phyloP scores from a whole-genome alignment of 2,797 vertebrate genomes.

The Chelon auratus region DNA sequence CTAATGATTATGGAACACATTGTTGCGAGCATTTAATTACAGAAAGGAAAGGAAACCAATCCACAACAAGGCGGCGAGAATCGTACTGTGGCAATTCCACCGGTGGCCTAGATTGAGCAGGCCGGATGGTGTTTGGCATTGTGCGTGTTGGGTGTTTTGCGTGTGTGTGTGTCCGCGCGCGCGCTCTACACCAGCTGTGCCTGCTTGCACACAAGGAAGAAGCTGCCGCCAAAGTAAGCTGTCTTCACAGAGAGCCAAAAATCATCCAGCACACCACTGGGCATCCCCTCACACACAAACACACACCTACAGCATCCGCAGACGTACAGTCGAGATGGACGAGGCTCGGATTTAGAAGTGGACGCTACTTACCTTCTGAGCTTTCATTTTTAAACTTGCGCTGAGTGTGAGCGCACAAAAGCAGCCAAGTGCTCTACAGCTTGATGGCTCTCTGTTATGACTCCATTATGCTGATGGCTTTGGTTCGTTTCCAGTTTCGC shows the following conservation, averaged over 20 bases:
- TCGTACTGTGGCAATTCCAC: slow-evolving; percentile 39
- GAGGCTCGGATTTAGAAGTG: slow-evolving; percentile 37
- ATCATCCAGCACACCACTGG: slow-evolving; percentile 43
- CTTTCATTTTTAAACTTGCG: slow-evolving; percentile 34
- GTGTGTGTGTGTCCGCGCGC: slow-evolving; percentile 13
- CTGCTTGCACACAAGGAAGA: slow-evolving; percentile 62
- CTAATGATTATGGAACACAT: slow-evolving; percentile 37
- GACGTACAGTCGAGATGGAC: slow-evolving; percentile 33
- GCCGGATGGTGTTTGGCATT: slow-evolving; percentile 51
- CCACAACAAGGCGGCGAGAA: slow-evolving; percentile 8
- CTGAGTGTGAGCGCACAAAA: slow-evolving; percentile 27
- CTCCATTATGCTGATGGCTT: slow-evolving; percentile 81
- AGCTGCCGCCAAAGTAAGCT: slow-evolving; percentile 69
- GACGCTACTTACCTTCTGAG: slow-evolving; percentile 33
- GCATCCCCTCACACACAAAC: not conserved
- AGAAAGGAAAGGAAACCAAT: slow-evolving; percentile 15
- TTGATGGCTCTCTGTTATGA: slow-evolving; percentile 77
- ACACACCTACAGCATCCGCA: slow-evolving; percentile 11
- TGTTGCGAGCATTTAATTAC: not conserved
- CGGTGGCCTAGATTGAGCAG: slow-evolving; percentile 56
- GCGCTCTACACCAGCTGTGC: slow-evolving; percentile 70
- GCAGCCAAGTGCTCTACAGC: slow-evolving; percentile 73
- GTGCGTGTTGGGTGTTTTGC: slow-evolving; percentile 20
- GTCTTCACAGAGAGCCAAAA: slow-evolving; percentile 64
- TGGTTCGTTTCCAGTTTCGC: slow-evolving; percentile 76